Percentiles rank a stretch among this genome's conserved stretches.
These are phyloP conservation scores for human DNA, from an alignment of 2,113 vertebrate species.

Conservation along the genomic window GRCh38 chr18:7261501-7262000, in stretches of 20 bases:
- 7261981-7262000: not conserved
- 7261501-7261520: not conserved
- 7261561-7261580: too few species aligned
- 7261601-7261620: not conserved
- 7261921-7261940: not conserved
- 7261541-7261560: not conserved
- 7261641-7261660: not conserved
- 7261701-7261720: not conserved
- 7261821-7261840: not conserved
- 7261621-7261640: accelerated
- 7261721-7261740: not conserved
- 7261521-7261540: not conserved
- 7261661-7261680: not conserved
- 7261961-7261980: too few species aligned
- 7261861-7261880: not conserved
- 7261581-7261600: accelerated
- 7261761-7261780: not conserved
- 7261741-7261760: not conserved
- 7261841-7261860: not conserved
- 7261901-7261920: not conserved
- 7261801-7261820: not conserved
- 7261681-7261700: not conserved
- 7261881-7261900: not conserved
- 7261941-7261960: not conserved
- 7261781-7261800: not conserved